phyloP scores from a whole-genome alignment of 2,888 invertebrate species.

The Sesia apiformis region DNA sequence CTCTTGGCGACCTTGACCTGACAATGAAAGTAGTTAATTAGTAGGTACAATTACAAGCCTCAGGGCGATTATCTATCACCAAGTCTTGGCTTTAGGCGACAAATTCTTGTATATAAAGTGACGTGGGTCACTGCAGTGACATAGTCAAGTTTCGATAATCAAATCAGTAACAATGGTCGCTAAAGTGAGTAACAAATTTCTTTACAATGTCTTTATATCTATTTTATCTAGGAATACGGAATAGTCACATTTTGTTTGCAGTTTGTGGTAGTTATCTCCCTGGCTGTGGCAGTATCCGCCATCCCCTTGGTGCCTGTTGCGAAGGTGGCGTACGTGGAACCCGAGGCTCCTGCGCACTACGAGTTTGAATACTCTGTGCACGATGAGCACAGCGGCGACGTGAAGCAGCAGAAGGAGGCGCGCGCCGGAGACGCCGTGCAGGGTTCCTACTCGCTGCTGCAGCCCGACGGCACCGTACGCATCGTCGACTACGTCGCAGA shows the following conservation, averaged over 20 bases:
- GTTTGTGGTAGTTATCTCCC: constrained; percentile 41
- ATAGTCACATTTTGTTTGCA: constrained; percentile 14
- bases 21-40: background rate
- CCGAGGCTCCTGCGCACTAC: constrained; percentile 53
- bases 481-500: constrained; percentile 64
- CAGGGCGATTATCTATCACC: background rate
- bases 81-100: constrained; percentile 1
- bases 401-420: constrained; percentile 61
- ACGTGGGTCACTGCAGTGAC: background rate
- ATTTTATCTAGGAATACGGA: background rate
- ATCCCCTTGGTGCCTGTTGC: constrained; percentile 27
- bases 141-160: constrained; percentile 7
- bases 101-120: background rate
- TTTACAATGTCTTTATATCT: background rate
- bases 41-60: background rate
- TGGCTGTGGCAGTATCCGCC: constrained; percentile 29
- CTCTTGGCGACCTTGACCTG: background rate
- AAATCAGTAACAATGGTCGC: constrained; percentile 11
- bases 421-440: constrained; percentile 58
- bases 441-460: constrained; percentile 62
- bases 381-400: constrained; percentile 55
- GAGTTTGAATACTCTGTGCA: constrained; percentile 61
- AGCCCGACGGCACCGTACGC: constrained; percentile 59
- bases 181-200: constrained; percentile 6
- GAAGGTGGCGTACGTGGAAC: constrained; percentile 43